Conservation (phyloP, 1,140 invertebrate species). For the Apis florea region DNA sequence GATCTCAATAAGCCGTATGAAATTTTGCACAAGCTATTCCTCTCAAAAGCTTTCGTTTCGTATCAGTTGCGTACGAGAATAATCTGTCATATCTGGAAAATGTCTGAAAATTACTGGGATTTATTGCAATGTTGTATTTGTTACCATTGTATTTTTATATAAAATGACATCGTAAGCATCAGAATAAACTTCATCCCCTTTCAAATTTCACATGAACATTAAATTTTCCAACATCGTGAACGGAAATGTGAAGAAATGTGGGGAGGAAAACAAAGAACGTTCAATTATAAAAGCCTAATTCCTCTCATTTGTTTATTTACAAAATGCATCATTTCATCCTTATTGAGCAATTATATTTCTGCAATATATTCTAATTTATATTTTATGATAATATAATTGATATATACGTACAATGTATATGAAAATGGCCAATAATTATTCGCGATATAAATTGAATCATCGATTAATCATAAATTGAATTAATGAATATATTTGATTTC, state of each 20-base stretch:
- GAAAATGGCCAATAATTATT: too few relatives aligned
- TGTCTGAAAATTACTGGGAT: neutral
- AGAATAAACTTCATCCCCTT: neutral
- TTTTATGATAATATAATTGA: neutral
- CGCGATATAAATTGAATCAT: too few relatives aligned
- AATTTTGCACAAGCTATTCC: neutral
- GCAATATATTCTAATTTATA: neutral
- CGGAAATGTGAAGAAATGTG: neutral
- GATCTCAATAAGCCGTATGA: neutral
- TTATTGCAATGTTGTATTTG: neutral
- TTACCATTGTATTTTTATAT: neutral
- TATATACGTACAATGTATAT: too few relatives aligned
- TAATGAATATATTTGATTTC: too few relatives aligned
- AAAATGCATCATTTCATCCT: neutral
- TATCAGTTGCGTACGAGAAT: slow-evolving; percentile 3
- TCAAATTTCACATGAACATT: neutral
- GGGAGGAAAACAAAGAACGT: neutral
- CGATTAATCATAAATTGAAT: too few relatives aligned
- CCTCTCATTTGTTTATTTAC: neutral
- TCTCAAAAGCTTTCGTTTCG: neutral
- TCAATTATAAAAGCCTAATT: neutral
- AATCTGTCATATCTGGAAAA: neutral
- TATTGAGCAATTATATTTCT: neutral
- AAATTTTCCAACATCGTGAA: neutral
- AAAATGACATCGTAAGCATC: neutral